phyloP scores from a whole-genome alignment of 2,888 invertebrate genomes.

The Norana najaformis region DNA sequence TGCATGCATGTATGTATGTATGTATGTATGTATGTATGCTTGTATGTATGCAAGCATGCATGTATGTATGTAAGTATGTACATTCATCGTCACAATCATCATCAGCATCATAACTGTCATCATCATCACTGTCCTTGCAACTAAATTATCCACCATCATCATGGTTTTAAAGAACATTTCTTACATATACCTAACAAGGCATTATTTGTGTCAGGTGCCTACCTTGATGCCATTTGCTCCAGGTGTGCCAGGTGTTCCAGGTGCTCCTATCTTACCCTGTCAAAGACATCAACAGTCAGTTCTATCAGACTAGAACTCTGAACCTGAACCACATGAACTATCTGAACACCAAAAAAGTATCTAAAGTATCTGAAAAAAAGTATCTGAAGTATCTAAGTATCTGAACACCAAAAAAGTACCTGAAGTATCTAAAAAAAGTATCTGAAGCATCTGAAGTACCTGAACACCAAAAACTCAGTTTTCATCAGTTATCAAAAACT shows the following conservation, averaged over 20 bases:
- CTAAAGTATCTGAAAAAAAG: too few species aligned
- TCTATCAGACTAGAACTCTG: neutral
- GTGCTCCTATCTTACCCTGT: conserved; percentile 27
- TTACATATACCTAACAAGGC: neutral
- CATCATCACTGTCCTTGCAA: too few species aligned
- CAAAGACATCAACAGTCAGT: neutral
- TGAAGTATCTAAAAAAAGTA: too few species aligned
- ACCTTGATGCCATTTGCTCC: conserved; percentile 30
- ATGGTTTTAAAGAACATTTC: neutral
- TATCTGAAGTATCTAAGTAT: too few species aligned
- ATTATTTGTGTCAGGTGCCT: neutral
- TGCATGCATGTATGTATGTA: neutral
- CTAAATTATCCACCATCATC: too few species aligned
- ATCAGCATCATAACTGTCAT: neutral
- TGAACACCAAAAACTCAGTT: too few species aligned
- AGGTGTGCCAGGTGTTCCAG: conserved; percentile 31
- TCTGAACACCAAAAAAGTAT: too few species aligned
- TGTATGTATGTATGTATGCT: neutral
- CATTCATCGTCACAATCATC: neutral
- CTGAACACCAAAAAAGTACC: too few species aligned
- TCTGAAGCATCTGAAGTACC: too few species aligned
- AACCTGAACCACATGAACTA: neutral
- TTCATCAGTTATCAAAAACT: neutral
- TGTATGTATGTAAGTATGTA: neutral
- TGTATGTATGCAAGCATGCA: neutral